Conservation (phyloP, 92 coral and sea anemone genomes). For the Epizoanthus scotinus region DNA sequence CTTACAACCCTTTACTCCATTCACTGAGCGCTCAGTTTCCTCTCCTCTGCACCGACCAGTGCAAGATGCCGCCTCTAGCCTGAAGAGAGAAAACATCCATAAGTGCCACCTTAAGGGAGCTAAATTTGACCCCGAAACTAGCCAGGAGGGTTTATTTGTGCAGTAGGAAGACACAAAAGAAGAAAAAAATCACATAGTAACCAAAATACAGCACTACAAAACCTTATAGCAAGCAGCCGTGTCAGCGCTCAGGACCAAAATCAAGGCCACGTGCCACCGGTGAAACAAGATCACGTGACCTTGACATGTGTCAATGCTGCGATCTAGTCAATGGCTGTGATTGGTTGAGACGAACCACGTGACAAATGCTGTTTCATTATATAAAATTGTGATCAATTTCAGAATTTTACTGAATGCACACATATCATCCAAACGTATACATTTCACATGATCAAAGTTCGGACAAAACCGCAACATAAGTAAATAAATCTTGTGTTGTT, state of each 20-base stretch:
- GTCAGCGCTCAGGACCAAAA: slow-evolving; percentile 70
- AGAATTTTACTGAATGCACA: background rate
- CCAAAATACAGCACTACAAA: slow-evolving; percentile 37
- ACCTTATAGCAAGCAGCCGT: slow-evolving; percentile 43
- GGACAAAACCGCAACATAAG: slow-evolving; percentile 9
- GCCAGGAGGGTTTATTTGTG: slow-evolving; percentile 3
- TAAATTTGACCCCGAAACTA: background rate
- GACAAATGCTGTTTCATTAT: background rate
- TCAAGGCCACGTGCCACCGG: slow-evolving; percentile 98
- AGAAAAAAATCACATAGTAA: slow-evolving; percentile 33
- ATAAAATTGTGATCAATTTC: background rate
- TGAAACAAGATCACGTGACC: slow-evolving; percentile 95
- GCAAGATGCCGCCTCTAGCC: slow-evolving; percentile 45
- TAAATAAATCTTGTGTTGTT: background rate
- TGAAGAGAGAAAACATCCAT: slow-evolving; percentile 46
- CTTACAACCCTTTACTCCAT: slow-evolving; percentile 80
- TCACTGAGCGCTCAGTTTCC: slow-evolving; percentile 73
- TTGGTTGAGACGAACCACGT: slow-evolving; percentile 25
- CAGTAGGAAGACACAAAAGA: slow-evolving; percentile 2
- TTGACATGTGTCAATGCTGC: slow-evolving; percentile 75
- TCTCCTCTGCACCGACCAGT: slow-evolving; percentile 42
- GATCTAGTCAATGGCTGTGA: background rate
- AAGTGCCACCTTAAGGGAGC: slow-evolving; percentile 43
- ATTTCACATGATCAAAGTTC: background rate
- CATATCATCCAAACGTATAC: too few relatives aligned